Evolutionary conservation across 2,888 invertebrate species (phyloP).

Genomic region (Dolomedes plantarius): DNA sequence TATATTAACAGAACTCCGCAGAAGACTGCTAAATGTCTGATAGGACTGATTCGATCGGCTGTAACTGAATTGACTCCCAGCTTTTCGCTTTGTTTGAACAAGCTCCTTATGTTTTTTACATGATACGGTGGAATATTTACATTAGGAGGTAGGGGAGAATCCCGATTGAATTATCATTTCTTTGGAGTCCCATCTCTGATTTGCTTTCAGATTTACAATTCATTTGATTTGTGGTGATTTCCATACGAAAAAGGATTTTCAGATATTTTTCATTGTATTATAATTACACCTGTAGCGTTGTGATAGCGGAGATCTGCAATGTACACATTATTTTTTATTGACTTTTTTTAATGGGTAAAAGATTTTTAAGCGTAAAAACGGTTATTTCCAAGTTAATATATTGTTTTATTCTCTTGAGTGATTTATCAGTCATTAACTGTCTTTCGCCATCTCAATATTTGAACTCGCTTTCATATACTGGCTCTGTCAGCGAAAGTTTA

Average conservation of each 20-base stretch:
- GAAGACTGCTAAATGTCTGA: background rate
- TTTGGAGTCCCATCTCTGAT: background rate
- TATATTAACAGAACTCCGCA: background rate
- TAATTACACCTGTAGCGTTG: background rate
- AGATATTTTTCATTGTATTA: background rate
- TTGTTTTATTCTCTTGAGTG: too few relatives aligned
- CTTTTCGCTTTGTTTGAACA: background rate
- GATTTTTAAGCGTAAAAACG: too few relatives aligned
- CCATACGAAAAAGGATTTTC: background rate
- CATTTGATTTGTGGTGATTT: background rate
- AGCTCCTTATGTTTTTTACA: conserved; percentile 9
- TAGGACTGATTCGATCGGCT: background rate
- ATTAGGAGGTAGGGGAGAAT: background rate
- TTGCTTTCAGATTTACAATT: background rate
- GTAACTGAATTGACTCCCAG: background rate
- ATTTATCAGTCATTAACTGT: too few relatives aligned
- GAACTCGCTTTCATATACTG: too few relatives aligned
- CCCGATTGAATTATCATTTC: conserved; percentile 7
- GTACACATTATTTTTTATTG: too few relatives aligned
- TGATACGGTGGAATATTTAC: background rate
- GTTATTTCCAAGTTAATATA: too few relatives aligned
- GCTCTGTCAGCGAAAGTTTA: too few relatives aligned
- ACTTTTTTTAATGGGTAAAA: too few relatives aligned
- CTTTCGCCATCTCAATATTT: too few relatives aligned
- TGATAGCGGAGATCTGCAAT: too few relatives aligned